Percentiles rank a stretch among this genome's conserved stretches.
phyloP scores from a whole-genome alignment of 2,113 vertebrate species.

The Argyrosomus japonicus region DNA sequence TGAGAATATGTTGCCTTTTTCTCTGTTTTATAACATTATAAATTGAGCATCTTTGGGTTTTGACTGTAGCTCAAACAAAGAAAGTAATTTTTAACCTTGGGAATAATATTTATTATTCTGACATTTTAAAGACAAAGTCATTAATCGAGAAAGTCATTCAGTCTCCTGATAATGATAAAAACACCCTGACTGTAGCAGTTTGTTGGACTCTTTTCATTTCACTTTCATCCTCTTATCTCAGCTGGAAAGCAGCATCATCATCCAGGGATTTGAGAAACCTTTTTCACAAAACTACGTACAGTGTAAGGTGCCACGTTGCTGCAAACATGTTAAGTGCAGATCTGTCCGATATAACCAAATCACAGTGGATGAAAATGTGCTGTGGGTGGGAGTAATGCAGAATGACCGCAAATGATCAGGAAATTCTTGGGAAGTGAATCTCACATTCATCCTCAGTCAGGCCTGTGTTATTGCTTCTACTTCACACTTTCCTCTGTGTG shows the following conservation, averaged over 20 bases:
- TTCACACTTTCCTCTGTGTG: constrained; percentile 13
- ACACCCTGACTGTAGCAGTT: not conserved
- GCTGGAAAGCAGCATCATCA: not conserved
- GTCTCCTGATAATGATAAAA: too few relatives aligned
- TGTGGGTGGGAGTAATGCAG: not conserved
- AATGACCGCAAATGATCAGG: not conserved
- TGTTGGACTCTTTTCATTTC: not conserved
- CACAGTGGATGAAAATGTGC: not conserved
- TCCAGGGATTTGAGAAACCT: not conserved
- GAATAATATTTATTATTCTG: too few relatives aligned
- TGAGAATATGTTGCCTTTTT: not conserved
- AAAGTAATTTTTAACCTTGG: not conserved
- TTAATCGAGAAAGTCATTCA: too few relatives aligned
- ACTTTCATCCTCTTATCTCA: not conserved
- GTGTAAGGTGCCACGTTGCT: not conserved
- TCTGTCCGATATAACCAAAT: not conserved
- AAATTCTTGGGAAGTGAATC: not conserved
- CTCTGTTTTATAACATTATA: not conserved
- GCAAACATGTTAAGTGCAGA: too few relatives aligned
- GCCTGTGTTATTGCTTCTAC: not conserved
- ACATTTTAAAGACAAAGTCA: too few relatives aligned
- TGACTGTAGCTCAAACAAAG: not conserved
- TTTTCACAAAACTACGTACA: not conserved
- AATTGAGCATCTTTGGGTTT: not conserved
- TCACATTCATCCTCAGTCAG: not conserved